phyloP scores from a whole-genome alignment of 2,888 invertebrate species.

The Papilio demoleus region DNA sequence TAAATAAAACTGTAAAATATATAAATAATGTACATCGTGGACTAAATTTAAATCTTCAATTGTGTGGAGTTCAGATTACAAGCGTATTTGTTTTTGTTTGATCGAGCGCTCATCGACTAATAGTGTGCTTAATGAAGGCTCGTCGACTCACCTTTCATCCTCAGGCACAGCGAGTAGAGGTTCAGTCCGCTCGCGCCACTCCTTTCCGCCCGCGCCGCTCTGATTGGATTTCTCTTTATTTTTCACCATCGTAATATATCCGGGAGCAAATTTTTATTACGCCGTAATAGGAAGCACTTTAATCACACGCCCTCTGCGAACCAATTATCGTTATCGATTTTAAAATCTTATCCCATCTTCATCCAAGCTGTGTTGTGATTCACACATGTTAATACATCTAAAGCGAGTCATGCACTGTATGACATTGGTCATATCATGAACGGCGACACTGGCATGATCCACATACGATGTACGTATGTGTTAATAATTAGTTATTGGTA shows the following conservation, averaged over 20 bases:
- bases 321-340: conserved; percentile 39
- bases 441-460: conserved; percentile 48
- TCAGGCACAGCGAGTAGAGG: conserved; percentile 77
- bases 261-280: conserved; percentile 36
- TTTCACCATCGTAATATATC: conserved; percentile 59
- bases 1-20: not conserved
- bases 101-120: conserved; percentile 64
- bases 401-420: conserved; percentile 60
- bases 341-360: conserved; percentile 34
- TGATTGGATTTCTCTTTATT: conserved; percentile 77
- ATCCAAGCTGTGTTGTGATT: conserved; percentile 15
- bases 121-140: conserved; percentile 75
- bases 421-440: too few species aligned
- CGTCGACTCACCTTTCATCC: conserved; percentile 79
- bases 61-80: conserved; percentile 59
- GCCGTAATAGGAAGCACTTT: conserved; percentile 38
- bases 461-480: conserved; percentile 53
- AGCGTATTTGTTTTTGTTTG: conserved; percentile 63
- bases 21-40: not conserved
- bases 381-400: conserved; percentile 52
- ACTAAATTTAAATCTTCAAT: conserved; percentile 46
- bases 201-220: conserved; percentile 62
- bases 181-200: conserved; percentile 71
- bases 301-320: conserved; percentile 27
- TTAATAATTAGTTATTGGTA: conserved; percentile 63